Evolutionary conservation across 2,113 vertebrate species (phyloP), one percentile per base, ranked within the genome.

Genomic region (Toxostoma redivivum): DNA sequence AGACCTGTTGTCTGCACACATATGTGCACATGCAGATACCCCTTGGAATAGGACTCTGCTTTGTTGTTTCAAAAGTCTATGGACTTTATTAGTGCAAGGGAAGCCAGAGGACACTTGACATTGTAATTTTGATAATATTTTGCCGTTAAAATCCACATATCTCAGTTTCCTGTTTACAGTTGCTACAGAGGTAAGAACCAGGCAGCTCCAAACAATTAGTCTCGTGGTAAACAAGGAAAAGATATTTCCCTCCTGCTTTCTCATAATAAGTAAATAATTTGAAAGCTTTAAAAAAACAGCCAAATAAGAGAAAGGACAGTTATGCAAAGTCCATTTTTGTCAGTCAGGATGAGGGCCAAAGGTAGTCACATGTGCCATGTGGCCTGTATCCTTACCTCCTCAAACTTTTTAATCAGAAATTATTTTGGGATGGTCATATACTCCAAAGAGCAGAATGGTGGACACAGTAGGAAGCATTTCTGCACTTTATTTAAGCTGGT

Each of bases 141-240:
- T 82, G 42, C 54, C 66, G 22, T 90, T 84, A 57, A 92, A 87
- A 91, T 69, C 62, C 2, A 18, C 31, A 4, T 74, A 72, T 60
- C 70, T 94, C 38, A 14, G 33, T 27, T 76, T 91, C 38, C 47
- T 7, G 5, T 90, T 87, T 91, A 72, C 40, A 69, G 67, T 79
- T 88, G 56, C 56, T 87, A 12, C 54, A 81, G 65, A 67, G 73
- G 40, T 94, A 86, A 81, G 81, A 44, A 56, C 35, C 24, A 35
- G 73, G 30, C 69, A 69, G 37, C 25, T 80, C 62, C 24, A 42
- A 88, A 88, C 19, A 38, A 57, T 87, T 64, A 84, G 53, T 82
- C 50, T 5, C 4, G n/a, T 40, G 33, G n/a, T 74, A 89, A 94
- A 61, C 25, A 61, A 48, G 50, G 50, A 74, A 86, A 79, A 67